Evolutionary conservation across 2,888 invertebrate genomes (phyloP), one percentile per base, ranked within the genome.

Genomic region (Erannis defoliaria): DNA sequence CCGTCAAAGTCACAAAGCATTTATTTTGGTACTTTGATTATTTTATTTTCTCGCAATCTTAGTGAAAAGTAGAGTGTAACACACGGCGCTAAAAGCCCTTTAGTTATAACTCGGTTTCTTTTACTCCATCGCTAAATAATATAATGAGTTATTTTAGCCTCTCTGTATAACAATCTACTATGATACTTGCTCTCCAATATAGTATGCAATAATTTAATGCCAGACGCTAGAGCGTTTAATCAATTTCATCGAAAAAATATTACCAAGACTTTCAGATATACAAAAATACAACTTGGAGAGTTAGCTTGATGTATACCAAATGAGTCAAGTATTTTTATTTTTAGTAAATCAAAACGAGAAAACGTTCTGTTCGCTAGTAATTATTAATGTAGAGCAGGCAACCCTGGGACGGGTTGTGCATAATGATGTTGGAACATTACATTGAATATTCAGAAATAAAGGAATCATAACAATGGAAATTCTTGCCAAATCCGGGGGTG

Each of bases 351-450:
- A 49, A 45, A 56, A 55, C 26, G 18, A 58, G 43, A 54, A 54
- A 33, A 38, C 45, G 53, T 62, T 58, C 54, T 31, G 42, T 42
- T 53, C 21, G 31, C 23, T 48, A 40, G 46, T 46, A 42, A 51
- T 48, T 29, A 40, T 38, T 57, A 57, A 54, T 50, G 38, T 51
- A 57, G 37, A 53, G 12, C 26, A 51, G 51, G 42, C 12, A 56
- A 51, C 55, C 55, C 23, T 38, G 29, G 55, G 35, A 58, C 65
- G 55, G 45, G 46, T 42, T 58, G 46, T 33, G 65, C 50, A 65
- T 62, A 65, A 55, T 48, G 29, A 64, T 42, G 33, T 46, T 37
- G 43, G 19, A 33, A 19, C 46, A 31, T 37, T 16, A 35, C 29
- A 51, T 53, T 50, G 16, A 51, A 38, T 51, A 45, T 51, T 45